Evolutionary conservation across 2,113 vertebrate genomes (phyloP), one percentile per base, ranked within the genome.

Genomic region (Ptychochromis oligacanthus): DNA sequence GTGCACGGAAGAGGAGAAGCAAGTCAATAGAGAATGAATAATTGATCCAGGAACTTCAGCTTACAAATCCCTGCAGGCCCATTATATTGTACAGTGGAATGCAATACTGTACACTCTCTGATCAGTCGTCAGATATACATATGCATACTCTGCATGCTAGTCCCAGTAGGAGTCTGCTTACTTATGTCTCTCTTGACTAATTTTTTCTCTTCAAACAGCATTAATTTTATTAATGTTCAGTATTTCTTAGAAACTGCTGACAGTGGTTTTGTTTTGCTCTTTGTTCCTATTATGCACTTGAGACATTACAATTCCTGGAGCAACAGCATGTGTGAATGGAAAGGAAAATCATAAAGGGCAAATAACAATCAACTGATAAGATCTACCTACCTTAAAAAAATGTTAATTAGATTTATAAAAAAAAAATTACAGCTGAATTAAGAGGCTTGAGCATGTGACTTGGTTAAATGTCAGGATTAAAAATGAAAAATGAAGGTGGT

Each of bases 11-110:
- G 59, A 84, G 77, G 77, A 89, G 54, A 86, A 57, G 13, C 24
- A 5, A 87, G 85, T 91, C 91, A 88, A 92, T 89, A 91, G 52
- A 84, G 38, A 81, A 91, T 90, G 61, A 92, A 93, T 88, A 93
- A 93, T 93, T 91, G 84, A 94, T 92, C 76, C 52, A 24, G 60
- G 60, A 91, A 79, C 67, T 91, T 88, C 22, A 61, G 65, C 74
- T 90, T 92, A 88, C 80, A 92, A 89, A 82, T 90, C 90, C 89
- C 85, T 57, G 77, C 15, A 24, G 90, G 57, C 87, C 81, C 34
- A 61, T 90, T 91, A 88, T 79, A 85, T n/a, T 52, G 77, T 79
- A 90, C 57, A 61, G 22, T 75, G 83, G 89, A 86, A 84, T 81
- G 88, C 77, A 62, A 77, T 40, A 59, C 81, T 79, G 77, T 65